Evolutionary conservation across 1,140 invertebrate genomes (phyloP), one percentile per base, ranked within the genome.

Genomic region (Drosophila neocordata): DNA sequence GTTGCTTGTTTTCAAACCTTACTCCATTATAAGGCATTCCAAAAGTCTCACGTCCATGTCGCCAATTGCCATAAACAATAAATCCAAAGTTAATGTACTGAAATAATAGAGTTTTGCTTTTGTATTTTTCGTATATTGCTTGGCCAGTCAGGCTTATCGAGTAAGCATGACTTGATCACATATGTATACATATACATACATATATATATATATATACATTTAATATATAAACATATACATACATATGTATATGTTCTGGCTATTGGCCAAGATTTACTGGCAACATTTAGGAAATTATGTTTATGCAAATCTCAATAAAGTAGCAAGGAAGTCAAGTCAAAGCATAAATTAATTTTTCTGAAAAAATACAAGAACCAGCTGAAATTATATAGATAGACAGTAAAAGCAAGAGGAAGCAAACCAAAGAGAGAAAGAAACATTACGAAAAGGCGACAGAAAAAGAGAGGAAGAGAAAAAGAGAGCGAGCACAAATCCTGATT

Each of bases 61-160:
- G 65, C 13, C 24, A 15, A 24, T 37, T 65, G 66, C 56, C 82
- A 81, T 81, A 87, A 85, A 78, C 82, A 87, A 88, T 88, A 87
- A 88, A 88, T 87, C 79, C 65, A 66, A 82, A 82, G 65, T 83
- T 88, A 87, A 87, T 87, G 82, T 87, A 82, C 70, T 70, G 82
- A 88, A 87, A 87, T 87, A 87, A 87, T 82, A 82, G 60, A 79
- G 83, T 76, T 82, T 82, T 82, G 75, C 66, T 69, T 85, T 77
- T 65, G 31, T 38, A 9, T 52, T 58, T 56, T 31, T 64, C 34
- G 34, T 61, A 31, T 44, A 27, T 41, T 34, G 37, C 13, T 34
- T 56, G 15, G 31, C 27, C 53, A 34, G 41, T 48, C 41, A 48
- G 41, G 53, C 53, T 74, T 63, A 70, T 74, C 74, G 53, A 77